These are phyloP conservation scores for Chrysolina haemoptera DNA, from an alignment of 2,888 invertebrate genomes.

Conservation along the genomic window DNA sequence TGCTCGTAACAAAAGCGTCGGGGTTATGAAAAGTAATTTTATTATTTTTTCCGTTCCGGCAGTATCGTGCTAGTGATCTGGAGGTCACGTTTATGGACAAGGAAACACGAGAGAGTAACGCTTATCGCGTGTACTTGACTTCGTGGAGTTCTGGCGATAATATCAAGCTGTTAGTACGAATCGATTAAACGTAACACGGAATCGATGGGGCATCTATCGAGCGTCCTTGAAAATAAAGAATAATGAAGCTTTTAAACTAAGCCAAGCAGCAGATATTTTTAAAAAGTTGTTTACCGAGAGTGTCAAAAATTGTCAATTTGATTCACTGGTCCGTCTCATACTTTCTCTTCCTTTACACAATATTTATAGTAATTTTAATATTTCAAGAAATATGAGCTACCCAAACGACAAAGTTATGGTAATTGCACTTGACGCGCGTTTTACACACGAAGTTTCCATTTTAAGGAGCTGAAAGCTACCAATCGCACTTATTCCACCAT, in stretches of 20 bases:
- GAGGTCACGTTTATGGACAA: conserved; percentile 3
- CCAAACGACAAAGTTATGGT: too few species aligned
- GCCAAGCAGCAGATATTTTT: neutral
- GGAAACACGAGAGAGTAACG: neutral
- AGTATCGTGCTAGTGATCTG: neutral
- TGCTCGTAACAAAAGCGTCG: neutral
- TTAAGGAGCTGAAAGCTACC: too few species aligned
- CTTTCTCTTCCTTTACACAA: too few species aligned
- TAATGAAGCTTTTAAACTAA: neutral
- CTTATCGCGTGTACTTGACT: conserved; percentile 9
- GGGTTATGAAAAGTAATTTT: neutral
- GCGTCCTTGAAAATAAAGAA: neutral
- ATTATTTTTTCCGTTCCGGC: neutral
- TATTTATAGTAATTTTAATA: too few species aligned
- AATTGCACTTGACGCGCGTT: too few species aligned
- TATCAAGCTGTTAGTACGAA: neutral
- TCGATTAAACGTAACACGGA: neutral
- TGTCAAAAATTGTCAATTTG: too few species aligned
- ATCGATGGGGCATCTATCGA: neutral
- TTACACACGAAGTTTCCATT: too few species aligned
- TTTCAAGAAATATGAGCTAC: too few species aligned
- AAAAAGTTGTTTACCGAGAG: too few species aligned
- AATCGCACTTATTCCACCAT: too few species aligned
- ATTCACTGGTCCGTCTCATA: too few species aligned
- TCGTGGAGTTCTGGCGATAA: neutral